Percentiles rank a stretch among this genome's conserved stretches.
Conservation (phyloP, 2,113 vertebrate species). For the Saccopteryx leptura region DNA sequence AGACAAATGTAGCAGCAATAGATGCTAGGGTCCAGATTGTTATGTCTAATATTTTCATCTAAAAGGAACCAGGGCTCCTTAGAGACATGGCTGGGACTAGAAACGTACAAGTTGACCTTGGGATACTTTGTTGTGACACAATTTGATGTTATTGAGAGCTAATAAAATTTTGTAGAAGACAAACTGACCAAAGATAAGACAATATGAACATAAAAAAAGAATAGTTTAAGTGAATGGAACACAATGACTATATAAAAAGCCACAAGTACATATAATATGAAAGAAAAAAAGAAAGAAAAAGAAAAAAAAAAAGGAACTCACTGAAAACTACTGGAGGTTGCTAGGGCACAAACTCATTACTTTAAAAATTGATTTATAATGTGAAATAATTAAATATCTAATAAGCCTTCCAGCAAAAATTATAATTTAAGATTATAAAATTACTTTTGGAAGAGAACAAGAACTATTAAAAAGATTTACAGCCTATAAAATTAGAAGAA, state of each 20-base stretch:
- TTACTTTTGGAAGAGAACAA: slow-evolving; percentile 14
- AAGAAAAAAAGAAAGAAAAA: not conserved
- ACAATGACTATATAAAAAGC: not conserved
- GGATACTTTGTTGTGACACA: not conserved
- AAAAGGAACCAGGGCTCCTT: slow-evolving; percentile 34
- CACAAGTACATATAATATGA: not conserved
- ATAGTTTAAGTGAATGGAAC: slow-evolving; percentile 38
- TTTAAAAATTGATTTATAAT: slow-evolving; percentile 34
- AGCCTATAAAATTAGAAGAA: slow-evolving; percentile 66
- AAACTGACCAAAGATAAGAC: not conserved
- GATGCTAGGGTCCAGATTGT: not conserved
- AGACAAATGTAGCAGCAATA: not conserved
- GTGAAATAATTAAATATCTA: not conserved
- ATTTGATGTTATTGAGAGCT: not conserved
- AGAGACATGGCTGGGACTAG: not conserved
- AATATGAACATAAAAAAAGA: not conserved
- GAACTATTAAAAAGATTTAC: slow-evolving; percentile 37
- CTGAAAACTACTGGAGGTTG: not conserved
- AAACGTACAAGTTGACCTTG: not conserved
- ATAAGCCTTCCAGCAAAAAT: not conserved
- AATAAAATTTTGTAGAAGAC: not conserved
- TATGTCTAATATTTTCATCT: not conserved
- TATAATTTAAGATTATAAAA: slow-evolving; percentile 57
- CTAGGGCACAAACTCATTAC: not conserved
- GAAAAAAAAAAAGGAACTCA: not conserved